Percentiles rank a stretch among this genome's conserved stretches.
These are phyloP conservation scores for Diaphora mendica DNA, from an alignment of 2,888 invertebrate genomes.

Conservation along the genomic window DNA sequence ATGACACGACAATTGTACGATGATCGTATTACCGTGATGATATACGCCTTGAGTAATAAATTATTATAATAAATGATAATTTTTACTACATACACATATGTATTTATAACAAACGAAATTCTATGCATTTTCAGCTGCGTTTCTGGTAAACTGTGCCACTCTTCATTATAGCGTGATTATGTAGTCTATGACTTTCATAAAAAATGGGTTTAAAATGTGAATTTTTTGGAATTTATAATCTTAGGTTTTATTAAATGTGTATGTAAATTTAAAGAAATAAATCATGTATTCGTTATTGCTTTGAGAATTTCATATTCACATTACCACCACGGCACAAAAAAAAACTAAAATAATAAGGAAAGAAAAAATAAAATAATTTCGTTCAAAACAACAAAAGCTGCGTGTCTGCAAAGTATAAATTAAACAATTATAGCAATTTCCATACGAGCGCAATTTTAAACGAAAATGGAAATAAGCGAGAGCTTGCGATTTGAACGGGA, in stretches of 20 bases:
- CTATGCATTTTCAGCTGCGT: too few relatives aligned
- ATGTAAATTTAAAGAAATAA: neutral
- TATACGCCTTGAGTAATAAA: too few relatives aligned
- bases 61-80: neutral
- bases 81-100: neutral
- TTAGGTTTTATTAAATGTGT: neutral
- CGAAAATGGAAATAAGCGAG: conserved; percentile 64
- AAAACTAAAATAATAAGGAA: neutral
- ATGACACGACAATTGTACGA: neutral
- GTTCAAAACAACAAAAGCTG: conserved; percentile 37
- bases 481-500: conserved; percentile 54
- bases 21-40: too few relatives aligned
- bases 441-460: conserved; percentile 60
- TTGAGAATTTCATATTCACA: neutral
- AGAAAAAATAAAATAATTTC: neutral
- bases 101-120: too few relatives aligned
- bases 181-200: neutral
- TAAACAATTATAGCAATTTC: conserved; percentile 65
- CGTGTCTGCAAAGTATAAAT: conserved; percentile 49
- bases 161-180: neutral
- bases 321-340: neutral
- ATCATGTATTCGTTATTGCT: neutral
- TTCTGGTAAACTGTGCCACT: neutral
- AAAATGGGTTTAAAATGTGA: neutral
- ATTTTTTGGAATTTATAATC: neutral